These are phyloP conservation scores for Campylomormyrus tamandua DNA, from an alignment of 2,113 vertebrate genomes.

Conservation along the genomic window DNA sequence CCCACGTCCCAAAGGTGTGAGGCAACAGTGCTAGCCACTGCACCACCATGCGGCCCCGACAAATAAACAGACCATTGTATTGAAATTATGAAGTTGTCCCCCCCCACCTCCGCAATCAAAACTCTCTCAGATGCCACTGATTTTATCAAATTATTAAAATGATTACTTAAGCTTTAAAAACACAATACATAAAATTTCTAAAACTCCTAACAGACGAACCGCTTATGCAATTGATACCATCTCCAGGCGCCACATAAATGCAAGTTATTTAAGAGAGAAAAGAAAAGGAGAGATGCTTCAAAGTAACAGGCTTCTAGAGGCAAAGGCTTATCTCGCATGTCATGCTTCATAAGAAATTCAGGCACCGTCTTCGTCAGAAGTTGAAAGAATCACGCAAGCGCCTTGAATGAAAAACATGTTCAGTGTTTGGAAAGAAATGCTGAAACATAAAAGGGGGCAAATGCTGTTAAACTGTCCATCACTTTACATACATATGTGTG, in stretches of 20 bases:
- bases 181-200: background rate
- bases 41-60: no score
- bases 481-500: background rate
- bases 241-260: slow-evolving; percentile 36
- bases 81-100: background rate
- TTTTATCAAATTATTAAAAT: background rate
- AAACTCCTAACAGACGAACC: background rate
- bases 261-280: slow-evolving; percentile 36
- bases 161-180: background rate
- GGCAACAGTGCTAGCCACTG: no score
- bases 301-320: slow-evolving; percentile 43
- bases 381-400: slow-evolving; percentile 33
- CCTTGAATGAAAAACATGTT: slow-evolving; percentile 42
- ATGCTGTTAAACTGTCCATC: slow-evolving; percentile 6
- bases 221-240: slow-evolving; percentile 29
- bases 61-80: no score
- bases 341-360: slow-evolving; percentile 49
- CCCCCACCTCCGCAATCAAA: background rate
- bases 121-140: background rate
- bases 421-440: slow-evolving; percentile 28
- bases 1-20: no score
- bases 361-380: slow-evolving; percentile 39
- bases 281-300: slow-evolving; percentile 40
- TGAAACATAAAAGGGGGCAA: slow-evolving; percentile 10
- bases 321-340: slow-evolving; percentile 39